Percentiles rank a stretch among this genome's conserved stretches.
Evolutionary conservation across 2,888 invertebrate genomes (phyloP).

Genomic region (Pyrgus malvae): DNA sequence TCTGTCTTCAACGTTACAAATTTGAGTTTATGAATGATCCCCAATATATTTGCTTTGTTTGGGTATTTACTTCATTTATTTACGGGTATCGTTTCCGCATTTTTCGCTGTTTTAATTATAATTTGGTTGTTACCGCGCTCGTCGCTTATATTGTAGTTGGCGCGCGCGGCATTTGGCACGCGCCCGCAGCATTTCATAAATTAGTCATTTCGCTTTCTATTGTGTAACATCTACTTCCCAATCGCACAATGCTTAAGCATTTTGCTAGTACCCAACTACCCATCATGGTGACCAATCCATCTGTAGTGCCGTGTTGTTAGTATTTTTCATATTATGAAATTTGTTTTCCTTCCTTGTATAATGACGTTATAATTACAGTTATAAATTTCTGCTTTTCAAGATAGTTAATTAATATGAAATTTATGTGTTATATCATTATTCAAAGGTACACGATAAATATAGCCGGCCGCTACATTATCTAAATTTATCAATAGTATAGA

Average conservation of each 20-base stretch:
- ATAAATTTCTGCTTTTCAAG: too few relatives aligned
- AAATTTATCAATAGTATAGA: constrained; percentile 2
- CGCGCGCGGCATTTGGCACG: constrained; percentile 19
- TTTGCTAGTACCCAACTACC: not conserved
- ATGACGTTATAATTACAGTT: too few relatives aligned
- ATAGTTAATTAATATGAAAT: not conserved
- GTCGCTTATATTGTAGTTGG: not conserved
- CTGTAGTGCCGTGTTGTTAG: too few relatives aligned
- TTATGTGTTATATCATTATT: not conserved
- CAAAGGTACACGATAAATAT: constrained; percentile 5
- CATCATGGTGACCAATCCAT: not conserved
- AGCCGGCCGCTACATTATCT: constrained; percentile 6
- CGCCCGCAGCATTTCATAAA: constrained; percentile 12
- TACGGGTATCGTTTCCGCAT: too few relatives aligned
- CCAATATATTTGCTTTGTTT: too few relatives aligned
- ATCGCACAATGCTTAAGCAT: not conserved
- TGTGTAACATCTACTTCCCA: constrained; percentile 1
- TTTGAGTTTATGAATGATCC: too few relatives aligned
- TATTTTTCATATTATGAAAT: too few relatives aligned
- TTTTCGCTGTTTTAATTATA: not conserved
- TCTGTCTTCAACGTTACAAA: too few relatives aligned
- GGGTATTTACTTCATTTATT: too few relatives aligned
- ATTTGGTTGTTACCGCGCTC: constrained; percentile 4
- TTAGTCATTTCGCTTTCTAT: constrained; percentile 21
- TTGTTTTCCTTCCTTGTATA: too few relatives aligned